These are phyloP conservation scores for Meriones unguiculatus DNA, from an alignment of 2,113 vertebrate genomes.

Conservation along the genomic window DNA sequence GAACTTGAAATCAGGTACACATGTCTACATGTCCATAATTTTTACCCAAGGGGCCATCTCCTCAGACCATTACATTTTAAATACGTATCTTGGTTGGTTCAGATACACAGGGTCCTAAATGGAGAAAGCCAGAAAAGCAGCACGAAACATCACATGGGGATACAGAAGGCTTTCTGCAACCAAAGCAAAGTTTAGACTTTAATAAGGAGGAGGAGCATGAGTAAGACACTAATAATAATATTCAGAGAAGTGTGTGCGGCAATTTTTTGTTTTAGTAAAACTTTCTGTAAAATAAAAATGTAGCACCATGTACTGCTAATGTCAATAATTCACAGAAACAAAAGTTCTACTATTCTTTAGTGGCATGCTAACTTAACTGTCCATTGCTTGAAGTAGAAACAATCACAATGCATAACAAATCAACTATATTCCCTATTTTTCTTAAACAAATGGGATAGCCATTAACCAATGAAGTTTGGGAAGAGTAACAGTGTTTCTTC, in stretches of 20 bases:
- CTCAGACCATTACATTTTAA: neutral
- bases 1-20: neutral
- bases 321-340: neutral
- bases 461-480: neutral
- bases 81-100: neutral
- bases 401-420: conserved; percentile 25
- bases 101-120: neutral
- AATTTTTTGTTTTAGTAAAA: neutral
- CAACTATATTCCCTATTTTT: neutral
- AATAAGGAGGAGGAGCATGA: neutral
- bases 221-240: neutral
- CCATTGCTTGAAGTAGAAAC: conserved; percentile 22
- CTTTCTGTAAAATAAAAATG: neutral
- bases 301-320: neutral
- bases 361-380: neutral
- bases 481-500: neutral
- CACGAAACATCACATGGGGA: neutral
- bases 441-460: neutral
- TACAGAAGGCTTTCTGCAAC: neutral
- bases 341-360: neutral
- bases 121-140: neutral
- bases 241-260: neutral
- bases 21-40: neutral
- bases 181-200: neutral
- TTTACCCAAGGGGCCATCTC: neutral